phyloP scores from a whole-genome alignment of 23 tunicate genomes.

The Styela clava region DNA sequence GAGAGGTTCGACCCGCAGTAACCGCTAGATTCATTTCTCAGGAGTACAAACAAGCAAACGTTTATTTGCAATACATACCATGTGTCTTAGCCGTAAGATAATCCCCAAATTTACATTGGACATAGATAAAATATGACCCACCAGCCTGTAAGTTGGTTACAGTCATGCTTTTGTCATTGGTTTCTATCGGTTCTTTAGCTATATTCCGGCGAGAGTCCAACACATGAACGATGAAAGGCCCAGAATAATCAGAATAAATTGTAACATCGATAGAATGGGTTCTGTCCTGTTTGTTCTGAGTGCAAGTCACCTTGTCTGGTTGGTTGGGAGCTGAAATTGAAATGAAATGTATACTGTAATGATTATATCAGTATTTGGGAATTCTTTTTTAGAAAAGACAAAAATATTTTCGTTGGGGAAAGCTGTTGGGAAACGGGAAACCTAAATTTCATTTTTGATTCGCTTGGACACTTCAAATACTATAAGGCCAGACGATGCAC shows the following conservation, averaged over 20 bases:
- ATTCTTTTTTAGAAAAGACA: too few relatives aligned
- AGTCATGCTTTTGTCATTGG: background rate
- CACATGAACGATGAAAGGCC: background rate
- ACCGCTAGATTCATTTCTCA: too few relatives aligned
- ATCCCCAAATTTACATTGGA: background rate
- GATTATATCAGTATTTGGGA: too few relatives aligned
- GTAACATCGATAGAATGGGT: background rate
- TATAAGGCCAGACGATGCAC: too few relatives aligned
- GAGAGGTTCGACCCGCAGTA: too few relatives aligned
- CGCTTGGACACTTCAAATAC: too few relatives aligned
- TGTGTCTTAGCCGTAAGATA: background rate
- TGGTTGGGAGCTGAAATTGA: background rate
- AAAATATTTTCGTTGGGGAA: too few relatives aligned
- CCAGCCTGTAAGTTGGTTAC: background rate
- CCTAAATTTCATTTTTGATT: too few relatives aligned
- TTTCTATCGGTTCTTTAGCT: background rate
- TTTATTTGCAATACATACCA: too few relatives aligned
- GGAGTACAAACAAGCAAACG: background rate
- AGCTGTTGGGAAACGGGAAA: too few relatives aligned
- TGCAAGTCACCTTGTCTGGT: background rate
- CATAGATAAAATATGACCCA: background rate
- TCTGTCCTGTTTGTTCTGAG: background rate
- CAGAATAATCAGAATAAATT: background rate
- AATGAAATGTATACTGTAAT: too few relatives aligned
- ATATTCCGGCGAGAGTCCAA: background rate